Base-by-base conservation (phyloP, 2,113 vertebrate genomes). In the Ochotona princeps region DNA sequence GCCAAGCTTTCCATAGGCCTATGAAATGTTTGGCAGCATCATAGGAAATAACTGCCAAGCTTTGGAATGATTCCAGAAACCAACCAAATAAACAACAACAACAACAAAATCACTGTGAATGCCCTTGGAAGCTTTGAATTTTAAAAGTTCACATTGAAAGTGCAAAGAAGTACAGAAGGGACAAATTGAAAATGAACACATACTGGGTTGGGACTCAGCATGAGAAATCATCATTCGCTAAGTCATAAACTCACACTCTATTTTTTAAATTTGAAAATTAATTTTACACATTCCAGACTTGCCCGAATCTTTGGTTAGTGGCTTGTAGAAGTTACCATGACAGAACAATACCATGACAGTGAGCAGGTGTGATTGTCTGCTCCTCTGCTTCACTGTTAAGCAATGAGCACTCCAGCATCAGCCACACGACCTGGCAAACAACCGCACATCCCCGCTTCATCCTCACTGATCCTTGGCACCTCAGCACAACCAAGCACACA, bases 91-190 rank as follows among this genome's bases (percentile, higher is more conserved):
- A 78, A 83, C 47, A 28, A 8, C 21, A 7, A 30, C 6, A 51
- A 87, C 66, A 60, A 87, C 73, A 74, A 76, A 86, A 20, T 60
- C 69, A 30, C 70, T 72, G 35, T 60, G 80, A 95, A 92, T 92
- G 65, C 73, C 79, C 92, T 94, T 91, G 69, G 78, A 96, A 91
- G 89, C 63, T 87, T 96, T 94, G 92, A 78, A 76, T 91, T 94
- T 94, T 94, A 38, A 92, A 96, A 87, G 76, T 91, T 82, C 75
- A 57, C 81, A 84, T 35, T 95, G 83, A 54, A 92, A 91, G 81
- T 82, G 15, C 63, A 91, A 82, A 85, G 65, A 74, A 44, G 61
- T 51, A 73, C 21, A 63, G 66, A 87, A 89, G 76, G 81, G 54
- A 92, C 91, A 87, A 76, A 87, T n/a, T 35, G 67, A 81, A 94